Evolutionary conservation across 2,888 invertebrate species (phyloP), one percentile per base, ranked within the genome.

Genomic region (Hydrotaea diabolus): DNA sequence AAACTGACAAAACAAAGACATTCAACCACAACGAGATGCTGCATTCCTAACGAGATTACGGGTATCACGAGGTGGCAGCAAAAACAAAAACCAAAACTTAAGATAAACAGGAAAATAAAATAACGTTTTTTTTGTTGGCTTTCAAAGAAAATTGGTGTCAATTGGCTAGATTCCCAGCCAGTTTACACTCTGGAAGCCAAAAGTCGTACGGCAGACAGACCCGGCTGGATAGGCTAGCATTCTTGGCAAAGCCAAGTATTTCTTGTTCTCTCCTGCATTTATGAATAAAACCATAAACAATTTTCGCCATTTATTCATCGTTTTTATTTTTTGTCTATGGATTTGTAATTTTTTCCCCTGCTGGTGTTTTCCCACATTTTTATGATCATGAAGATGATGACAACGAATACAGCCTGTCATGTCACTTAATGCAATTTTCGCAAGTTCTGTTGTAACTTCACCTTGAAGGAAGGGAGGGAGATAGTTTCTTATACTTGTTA

Each of bases 81-180:
- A 13, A 39, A 39, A 13, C 39, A 3, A 39, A 39, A 49, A 13
- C 15, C 9, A 13, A 8, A 49, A 39, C 15, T 7, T 7, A 43
- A 43, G 13, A 11, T 9, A 26, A 49, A 49, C 71, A 49, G 69
- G 69, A 69, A 69, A 43, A 66, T 13, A n/a, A 7, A 19, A 36
- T 8, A 15, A 9, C n/a, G 49, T 2, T 49, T 43, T 36, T 26
- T 64, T 64, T 26, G 3, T 31, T 31, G n/a, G n/a, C 39, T 64
- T 13, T 8, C 11, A 11, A 15, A 19, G 26, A 73, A 79, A 79
- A 79, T 76, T 80, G 76, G 80, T 80, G 73, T 77, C 77, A 77
- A 73, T 83, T 83, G 83, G 55, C 76, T 53, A 53, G 11, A 73
- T 80, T 80, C 77, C 76, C 83, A 83, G 79, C 2, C 23, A 26